These are phyloP conservation scores for Thymelicus sylvestris DNA, from an alignment of 2,888 invertebrate species.

Conservation along the genomic window DNA sequence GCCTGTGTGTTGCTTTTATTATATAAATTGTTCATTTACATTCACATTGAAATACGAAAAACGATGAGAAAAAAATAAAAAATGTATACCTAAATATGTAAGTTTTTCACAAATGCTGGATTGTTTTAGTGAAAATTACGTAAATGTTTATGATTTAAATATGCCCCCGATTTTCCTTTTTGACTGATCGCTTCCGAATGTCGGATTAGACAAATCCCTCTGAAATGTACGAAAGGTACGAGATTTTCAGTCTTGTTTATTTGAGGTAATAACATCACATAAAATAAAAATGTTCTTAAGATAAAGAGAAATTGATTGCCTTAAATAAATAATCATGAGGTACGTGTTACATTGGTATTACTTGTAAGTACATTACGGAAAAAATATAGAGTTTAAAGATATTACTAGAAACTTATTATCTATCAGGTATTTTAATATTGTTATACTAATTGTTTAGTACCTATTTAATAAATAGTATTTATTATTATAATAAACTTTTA, in stretches of 20 bases:
- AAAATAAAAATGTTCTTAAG: background rate
- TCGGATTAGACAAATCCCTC: slow-evolving; percentile 15
- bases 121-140: background rate
- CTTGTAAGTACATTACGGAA: no score
- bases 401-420: no score
- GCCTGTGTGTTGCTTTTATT: no score
- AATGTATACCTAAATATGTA: background rate
- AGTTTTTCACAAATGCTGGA: background rate
- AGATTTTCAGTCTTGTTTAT: slow-evolving; percentile 6
- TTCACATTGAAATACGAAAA: no score
- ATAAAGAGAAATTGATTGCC: background rate
- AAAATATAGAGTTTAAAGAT: no score
- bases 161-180: background rate
- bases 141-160: background rate
- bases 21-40: no score
- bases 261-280: background rate
- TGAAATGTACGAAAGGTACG: background rate
- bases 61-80: background rate
- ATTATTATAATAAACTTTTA: no score
- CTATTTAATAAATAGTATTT: no score
- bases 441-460: no score
- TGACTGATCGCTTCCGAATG: slow-evolving; percentile 25
- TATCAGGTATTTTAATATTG: no score
- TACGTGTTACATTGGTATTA: no score
- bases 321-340: no score